A percentile compares a stretch with the other conserved stretches of the same genome.
Evolutionary conservation across 2,797 vertebrate species (phyloP).

Genomic region (Coranthus polyacanthus): DNA sequence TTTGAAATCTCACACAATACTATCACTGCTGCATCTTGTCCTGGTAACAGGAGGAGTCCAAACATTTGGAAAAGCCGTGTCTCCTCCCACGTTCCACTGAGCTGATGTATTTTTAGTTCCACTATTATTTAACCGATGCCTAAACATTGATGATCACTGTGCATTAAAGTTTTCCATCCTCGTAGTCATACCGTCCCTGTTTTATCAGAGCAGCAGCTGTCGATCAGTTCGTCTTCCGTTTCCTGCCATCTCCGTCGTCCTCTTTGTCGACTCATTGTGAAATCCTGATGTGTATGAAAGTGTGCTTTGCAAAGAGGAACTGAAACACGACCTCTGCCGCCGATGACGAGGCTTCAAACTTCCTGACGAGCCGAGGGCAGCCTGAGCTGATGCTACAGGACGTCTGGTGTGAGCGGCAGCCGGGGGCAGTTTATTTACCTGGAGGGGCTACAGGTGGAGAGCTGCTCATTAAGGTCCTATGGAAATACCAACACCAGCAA

Average conservation of each 20-base stretch:
- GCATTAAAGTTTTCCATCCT: constrained; percentile 49
- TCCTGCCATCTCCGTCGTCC: constrained; percentile 30
- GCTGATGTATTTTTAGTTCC: constrained; percentile 30
- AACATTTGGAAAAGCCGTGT: constrained; percentile 18
- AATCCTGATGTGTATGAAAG: constrained; percentile 10
- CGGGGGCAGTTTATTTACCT: no score
- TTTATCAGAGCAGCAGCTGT: constrained; percentile 58
- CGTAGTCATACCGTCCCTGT: constrained; percentile 3
- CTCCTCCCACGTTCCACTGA: constrained; percentile 6
- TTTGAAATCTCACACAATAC: constrained; percentile 53
- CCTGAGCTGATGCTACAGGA: no score
- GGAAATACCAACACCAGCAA: no score
- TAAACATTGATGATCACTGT: constrained; percentile 48
- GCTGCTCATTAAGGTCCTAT: no score
- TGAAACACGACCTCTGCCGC: constrained; percentile 46
- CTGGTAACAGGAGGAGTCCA: constrained; percentile 13
- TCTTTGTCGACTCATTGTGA: constrained; percentile 28
- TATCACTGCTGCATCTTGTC: constrained; percentile 55
- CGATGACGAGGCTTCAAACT: constrained; percentile 19
- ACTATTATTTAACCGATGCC: constrained; percentile 22
- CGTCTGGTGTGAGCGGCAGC: no score
- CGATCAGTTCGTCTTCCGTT: constrained; percentile 47
- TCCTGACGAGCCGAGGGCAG: constrained; percentile 25
- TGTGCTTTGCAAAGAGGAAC: constrained; percentile 57
- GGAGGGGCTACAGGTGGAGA: no score